Base-by-base conservation (phyloP, 2,113 vertebrate genomes). In the Orycteropus afer region DNA sequence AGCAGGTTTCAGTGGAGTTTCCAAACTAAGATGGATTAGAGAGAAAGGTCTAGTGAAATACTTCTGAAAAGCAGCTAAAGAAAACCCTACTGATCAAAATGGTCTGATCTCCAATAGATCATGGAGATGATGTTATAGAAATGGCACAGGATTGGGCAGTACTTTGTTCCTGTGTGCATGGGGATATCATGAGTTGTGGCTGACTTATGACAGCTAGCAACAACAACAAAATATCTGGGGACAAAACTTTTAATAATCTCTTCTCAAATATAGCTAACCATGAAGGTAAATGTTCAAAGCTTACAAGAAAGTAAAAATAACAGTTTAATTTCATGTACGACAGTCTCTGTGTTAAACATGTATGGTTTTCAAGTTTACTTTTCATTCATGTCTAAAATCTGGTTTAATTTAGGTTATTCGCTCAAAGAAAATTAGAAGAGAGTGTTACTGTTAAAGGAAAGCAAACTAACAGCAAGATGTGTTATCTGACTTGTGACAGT, bases 401-500 rank as follows among this genome's bases (percentile, higher is more conserved):
- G 51, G 29, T 53, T 88, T 79, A 47, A 53, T 93, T 49, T 90
- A 53, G 32, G 40, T 84, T 92, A 73, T 94, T 93, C 93, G 51
- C 45, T 45, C 86, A 81, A 93, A 92, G 77, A 90, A 96, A 88
- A 91, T 90, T 40, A 91, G 53, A 94, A 84, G 45, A 55, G 27
- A 94, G 78, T 76, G 32, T 15, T 22, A 37, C 45, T 84, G 25
- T 87, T 80, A 81, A 67, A 34, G 53, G 74, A 61, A 11, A 59
- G 23, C 42, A 80, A 79, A 83, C 86, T 73, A 88, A 76, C 23
- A 89, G 63, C 65, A 51, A 89, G 86, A 95, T 91, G 57, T 40
- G 45, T 89, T 91, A 94, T 94, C 96, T 96, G 45, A 95, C 92
- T 94, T 94, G 65, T 94, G 93, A 91, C 97, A 95, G 81, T 96